Conservation (phyloP, 1,140 invertebrate genomes). For the Tetramorium parvispinum region DNA sequence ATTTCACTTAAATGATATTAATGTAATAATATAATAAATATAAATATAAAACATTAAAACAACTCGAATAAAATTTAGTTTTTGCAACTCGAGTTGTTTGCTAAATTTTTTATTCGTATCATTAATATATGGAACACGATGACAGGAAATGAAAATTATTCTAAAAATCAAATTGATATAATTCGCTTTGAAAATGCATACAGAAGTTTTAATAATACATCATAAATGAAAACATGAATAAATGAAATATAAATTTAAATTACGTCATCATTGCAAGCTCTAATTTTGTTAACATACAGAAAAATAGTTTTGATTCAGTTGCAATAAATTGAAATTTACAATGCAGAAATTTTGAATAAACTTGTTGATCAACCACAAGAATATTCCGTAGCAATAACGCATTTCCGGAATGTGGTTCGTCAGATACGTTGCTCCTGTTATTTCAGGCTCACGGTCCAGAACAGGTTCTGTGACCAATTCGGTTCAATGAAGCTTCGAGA, state of each 20-base stretch:
- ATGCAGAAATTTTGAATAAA: background rate
- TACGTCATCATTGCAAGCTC: background rate
- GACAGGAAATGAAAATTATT: background rate
- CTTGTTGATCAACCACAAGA: background rate
- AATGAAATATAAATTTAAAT: background rate
- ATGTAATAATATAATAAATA: too few species aligned
- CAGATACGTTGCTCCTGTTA: conserved; percentile 47
- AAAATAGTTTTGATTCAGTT: background rate
- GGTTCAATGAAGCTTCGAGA: conserved; percentile 62
- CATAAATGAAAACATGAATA: background rate
- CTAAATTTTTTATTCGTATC: conserved; percentile 7
- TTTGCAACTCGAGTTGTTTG: background rate
- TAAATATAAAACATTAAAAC: too few species aligned
- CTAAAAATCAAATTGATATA: conserved; percentile 17
- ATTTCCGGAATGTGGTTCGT: conserved; percentile 10
- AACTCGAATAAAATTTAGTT: background rate
- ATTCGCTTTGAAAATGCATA: conserved; percentile 9
- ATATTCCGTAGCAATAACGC: conserved; percentile 10
- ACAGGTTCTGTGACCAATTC: conserved; percentile 65
- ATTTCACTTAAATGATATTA: background rate
- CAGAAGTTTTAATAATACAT: background rate
- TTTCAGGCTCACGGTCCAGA: conserved; percentile 47
- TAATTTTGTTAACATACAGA: background rate
- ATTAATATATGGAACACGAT: background rate
- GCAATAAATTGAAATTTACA: background rate